These are phyloP conservation scores for Labrus mixtus DNA, from an alignment of 2,113 vertebrate genomes.

Conservation along the genomic window DNA sequence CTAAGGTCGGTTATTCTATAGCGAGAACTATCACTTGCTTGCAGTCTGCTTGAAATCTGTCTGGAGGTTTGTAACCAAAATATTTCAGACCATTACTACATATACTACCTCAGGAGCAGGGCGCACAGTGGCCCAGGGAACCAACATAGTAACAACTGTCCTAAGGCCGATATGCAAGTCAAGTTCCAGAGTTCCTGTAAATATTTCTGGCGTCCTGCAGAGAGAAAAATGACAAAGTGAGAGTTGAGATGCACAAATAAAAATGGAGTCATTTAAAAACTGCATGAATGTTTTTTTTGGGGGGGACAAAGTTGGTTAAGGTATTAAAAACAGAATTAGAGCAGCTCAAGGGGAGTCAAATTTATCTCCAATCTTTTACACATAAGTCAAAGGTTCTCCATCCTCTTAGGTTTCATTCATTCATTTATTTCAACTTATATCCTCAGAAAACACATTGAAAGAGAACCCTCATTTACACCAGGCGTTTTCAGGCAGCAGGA, in stretches of 20 bases:
- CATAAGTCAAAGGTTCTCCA: too few relatives aligned
- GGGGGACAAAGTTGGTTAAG: background rate
- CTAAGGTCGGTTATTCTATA: background rate
- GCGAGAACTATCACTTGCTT: background rate
- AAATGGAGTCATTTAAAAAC: constrained; percentile 4
- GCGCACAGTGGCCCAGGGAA: constrained; percentile 12
- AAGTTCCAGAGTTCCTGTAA: constrained; percentile 27
- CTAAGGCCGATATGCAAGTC: constrained; percentile 1
- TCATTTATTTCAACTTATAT: too few relatives aligned
- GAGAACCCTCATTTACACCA: too few relatives aligned
- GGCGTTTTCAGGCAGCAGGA: too few relatives aligned
- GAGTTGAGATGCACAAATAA: constrained; percentile 24
- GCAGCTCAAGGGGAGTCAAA: background rate
- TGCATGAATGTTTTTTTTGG: constrained; percentile 4
- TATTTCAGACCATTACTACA: constrained; percentile 27
- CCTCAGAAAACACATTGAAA: too few relatives aligned
- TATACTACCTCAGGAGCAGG: constrained; percentile 47
- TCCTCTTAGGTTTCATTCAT: too few relatives aligned
- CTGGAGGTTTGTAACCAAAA: constrained; percentile 8
- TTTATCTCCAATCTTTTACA: background rate
- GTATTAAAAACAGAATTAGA: background rate
- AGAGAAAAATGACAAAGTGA: constrained; percentile 17
- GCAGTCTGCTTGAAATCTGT: constrained; percentile 16
- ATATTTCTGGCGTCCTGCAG: constrained; percentile 32
- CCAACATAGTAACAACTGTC: constrained; percentile 23